These are phyloP conservation scores for Eubasilissa splendida DNA, from an alignment of 2,888 invertebrate species.

Conservation along the genomic window DNA sequence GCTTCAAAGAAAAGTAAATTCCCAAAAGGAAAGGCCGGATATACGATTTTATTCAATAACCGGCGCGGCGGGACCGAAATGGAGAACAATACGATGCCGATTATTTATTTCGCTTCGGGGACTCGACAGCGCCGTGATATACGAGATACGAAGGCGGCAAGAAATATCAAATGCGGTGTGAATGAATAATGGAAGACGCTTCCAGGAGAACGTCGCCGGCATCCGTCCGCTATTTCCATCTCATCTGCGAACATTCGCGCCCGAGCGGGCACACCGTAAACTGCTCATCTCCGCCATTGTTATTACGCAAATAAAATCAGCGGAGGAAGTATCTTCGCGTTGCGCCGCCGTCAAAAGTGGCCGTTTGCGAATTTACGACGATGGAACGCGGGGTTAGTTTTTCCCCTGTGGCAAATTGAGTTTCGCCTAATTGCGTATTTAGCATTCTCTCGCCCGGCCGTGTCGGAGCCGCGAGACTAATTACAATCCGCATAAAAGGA, in stretches of 20 bases:
- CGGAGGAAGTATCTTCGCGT: conserved; percentile 2
- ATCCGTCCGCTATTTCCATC: conserved; percentile 12
- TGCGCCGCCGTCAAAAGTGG: neutral
- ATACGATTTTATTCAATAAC: conserved; percentile 28
- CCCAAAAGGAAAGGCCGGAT: conserved; percentile 26
- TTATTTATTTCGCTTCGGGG: conserved; percentile 4
- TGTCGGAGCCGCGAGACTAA: conserved; percentile 17
- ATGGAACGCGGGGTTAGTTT: neutral
- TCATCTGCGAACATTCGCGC: conserved; percentile 31
- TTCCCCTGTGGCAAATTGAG: conserved; percentile 20
- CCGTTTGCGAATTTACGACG: conserved; percentile 23
- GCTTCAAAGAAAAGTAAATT: conserved; percentile 14
- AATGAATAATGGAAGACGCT: conserved; percentile 51
- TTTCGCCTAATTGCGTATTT: conserved; percentile 31
- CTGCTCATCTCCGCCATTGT: conserved; percentile 7
- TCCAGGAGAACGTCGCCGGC: conserved; percentile 5
- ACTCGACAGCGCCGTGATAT: neutral
- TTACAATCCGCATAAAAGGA: conserved; percentile 27
- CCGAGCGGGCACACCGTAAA: neutral
- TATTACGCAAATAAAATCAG: conserved; percentile 22
- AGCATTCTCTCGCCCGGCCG: conserved; percentile 18
- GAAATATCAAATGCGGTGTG: conserved; percentile 43
- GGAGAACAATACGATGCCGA: conserved; percentile 11
- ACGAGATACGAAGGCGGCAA: neutral
- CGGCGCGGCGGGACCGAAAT: conserved; percentile 7